phyloP scores from a whole-genome alignment of 2,888 invertebrate genomes.

The Xylophagus ater region DNA sequence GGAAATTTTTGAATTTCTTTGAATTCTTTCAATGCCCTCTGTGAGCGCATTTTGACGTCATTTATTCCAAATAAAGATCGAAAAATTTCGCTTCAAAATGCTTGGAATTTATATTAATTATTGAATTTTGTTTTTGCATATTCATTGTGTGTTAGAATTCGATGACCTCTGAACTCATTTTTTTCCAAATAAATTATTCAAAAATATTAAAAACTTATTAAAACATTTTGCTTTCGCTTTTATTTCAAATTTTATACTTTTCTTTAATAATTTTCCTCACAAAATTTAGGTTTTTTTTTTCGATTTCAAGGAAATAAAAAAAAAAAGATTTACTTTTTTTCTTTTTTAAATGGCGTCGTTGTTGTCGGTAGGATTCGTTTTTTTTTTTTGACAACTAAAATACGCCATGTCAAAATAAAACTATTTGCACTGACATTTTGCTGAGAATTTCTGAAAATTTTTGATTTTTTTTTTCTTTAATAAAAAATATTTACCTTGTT shows the following conservation, averaged over 20 bases:
- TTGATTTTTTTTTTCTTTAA: slow-evolving; percentile 24
- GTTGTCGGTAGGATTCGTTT: too few species aligned
- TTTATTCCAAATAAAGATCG: too few species aligned
- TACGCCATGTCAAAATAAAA: too few species aligned
- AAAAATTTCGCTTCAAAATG: too few species aligned
- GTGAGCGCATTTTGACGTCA: too few species aligned
- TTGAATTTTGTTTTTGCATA: background rate
- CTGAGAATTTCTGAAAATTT: too few species aligned
- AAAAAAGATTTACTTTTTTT: background rate
- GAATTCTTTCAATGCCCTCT: too few species aligned
- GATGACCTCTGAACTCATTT: background rate
- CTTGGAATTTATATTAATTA: too few species aligned
- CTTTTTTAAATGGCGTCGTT: too few species aligned
- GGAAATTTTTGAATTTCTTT: too few species aligned
- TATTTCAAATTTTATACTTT: background rate
- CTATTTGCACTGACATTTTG: too few species aligned
- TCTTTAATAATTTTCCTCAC: background rate
- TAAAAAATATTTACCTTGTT: slow-evolving; percentile 43
- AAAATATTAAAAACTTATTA: slow-evolving; percentile 3
- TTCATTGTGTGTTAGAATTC: background rate
- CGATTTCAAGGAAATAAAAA: background rate
- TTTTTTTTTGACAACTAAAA: too few species aligned
- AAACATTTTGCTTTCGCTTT: background rate
- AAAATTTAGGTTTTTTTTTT: background rate
- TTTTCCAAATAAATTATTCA: slow-evolving; percentile 5